phyloP scores from a whole-genome alignment of 2,113 vertebrate genomes.

The Spea multiplicata region DNA sequence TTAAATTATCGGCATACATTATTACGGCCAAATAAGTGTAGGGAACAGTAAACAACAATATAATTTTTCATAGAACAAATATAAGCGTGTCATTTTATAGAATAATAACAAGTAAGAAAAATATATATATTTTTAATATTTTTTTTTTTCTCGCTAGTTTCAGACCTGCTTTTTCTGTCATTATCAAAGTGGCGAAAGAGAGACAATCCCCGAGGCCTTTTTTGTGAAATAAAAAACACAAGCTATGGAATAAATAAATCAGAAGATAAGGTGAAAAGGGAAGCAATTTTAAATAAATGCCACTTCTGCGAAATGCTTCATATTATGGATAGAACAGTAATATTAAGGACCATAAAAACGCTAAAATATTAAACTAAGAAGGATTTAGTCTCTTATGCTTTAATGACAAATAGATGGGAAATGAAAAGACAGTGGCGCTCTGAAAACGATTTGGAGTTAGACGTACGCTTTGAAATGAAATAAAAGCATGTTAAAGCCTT shows the following conservation, averaged over 20 bases:
- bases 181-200: conserved; percentile 38
- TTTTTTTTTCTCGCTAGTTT: background rate
- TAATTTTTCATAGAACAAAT: background rate
- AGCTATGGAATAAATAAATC: conserved; percentile 45
- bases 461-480: background rate
- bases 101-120: too few species aligned
- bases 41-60: too few species aligned
- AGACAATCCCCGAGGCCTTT: conserved; percentile 21
- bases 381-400: conserved; percentile 17
- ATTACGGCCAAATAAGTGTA: too few species aligned
- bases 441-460: conserved; percentile 25
- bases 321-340: conserved; percentile 17
- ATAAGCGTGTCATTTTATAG: background rate
- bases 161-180: conserved; percentile 29
- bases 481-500: background rate
- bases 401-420: conserved; percentile 34
- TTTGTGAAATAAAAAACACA: conserved; percentile 38
- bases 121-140: too few species aligned
- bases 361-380: conserved; percentile 39
- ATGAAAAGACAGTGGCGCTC: conserved; percentile 18
- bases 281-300: conserved; percentile 46
- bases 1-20: background rate
- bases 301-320: conserved; percentile 30
- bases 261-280: conserved; percentile 39
- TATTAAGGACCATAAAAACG: conserved; percentile 34